Percentiles rank a stretch among this genome's conserved stretches.
Conservation (phyloP, 2,113 vertebrate genomes). For the Ptilorrhoa leucosticta region DNA sequence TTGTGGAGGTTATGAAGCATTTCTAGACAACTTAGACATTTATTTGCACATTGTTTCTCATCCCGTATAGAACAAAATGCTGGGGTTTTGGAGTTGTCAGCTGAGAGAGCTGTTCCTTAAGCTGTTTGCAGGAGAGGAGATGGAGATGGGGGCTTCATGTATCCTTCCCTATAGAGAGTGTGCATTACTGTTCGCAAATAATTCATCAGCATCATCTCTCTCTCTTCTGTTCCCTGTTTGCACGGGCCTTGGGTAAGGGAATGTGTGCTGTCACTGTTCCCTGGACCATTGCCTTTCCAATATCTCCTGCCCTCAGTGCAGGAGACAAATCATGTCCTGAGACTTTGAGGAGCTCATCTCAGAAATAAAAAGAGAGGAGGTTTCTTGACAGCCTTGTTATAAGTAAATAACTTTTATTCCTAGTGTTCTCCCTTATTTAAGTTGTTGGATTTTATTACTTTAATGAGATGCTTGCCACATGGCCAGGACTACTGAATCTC, state of each 20-base stretch:
- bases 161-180: accelerated
- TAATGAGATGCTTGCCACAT: not conserved
- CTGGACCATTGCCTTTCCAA: not conserved
- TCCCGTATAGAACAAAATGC: not conserved
- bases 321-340: not conserved
- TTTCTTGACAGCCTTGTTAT: not conserved
- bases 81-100: not conserved
- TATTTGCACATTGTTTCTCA: not conserved
- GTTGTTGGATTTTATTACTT: not conserved
- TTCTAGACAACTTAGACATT: not conserved
- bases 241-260: not conserved
- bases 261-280: not conserved
- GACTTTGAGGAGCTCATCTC: not conserved
- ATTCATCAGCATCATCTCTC: not conserved
- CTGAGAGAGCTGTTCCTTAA: not conserved
- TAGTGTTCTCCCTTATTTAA: not conserved
- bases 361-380: not conserved
- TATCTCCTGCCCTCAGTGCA: not conserved
- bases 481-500: not conserved
- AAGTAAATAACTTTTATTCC: not conserved
- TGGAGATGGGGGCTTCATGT: not conserved
- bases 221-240: not conserved
- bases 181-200: not conserved
- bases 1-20: not conserved
- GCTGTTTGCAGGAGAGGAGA: not conserved